Evolutionary conservation across 2,888 invertebrate genomes (phyloP).

Genomic region (Drymonia ruficornis): DNA sequence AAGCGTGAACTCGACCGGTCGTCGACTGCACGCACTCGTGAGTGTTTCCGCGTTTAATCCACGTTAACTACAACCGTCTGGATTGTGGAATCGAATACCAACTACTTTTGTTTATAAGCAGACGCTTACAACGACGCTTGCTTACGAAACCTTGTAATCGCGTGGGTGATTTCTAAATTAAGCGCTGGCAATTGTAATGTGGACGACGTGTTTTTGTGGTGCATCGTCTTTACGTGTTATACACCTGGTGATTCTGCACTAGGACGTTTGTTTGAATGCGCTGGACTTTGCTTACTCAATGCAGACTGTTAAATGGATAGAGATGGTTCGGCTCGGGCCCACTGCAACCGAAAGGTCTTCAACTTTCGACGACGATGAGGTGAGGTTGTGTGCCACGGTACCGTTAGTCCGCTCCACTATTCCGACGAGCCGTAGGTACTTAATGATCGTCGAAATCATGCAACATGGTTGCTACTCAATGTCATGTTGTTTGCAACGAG

Average conservation of each 20-base stretch:
- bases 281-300: constrained; percentile 53
- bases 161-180: constrained; percentile 74
- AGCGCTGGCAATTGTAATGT: constrained; percentile 64
- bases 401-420: constrained; percentile 41
- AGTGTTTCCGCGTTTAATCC: constrained; percentile 53
- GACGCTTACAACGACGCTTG: constrained; percentile 53
- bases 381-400: constrained; percentile 50
- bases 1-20: constrained; percentile 34
- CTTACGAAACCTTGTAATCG: constrained; percentile 70
- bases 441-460: constrained; percentile 6
- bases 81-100: constrained; percentile 47
- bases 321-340: constrained; percentile 76
- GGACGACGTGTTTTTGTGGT: constrained; percentile 54
- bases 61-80: constrained; percentile 51
- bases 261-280: constrained; percentile 39
- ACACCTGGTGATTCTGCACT: constrained; percentile 29
- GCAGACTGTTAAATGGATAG: constrained; percentile 80
- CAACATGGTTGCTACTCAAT: constrained; percentile 15
- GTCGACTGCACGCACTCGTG: constrained; percentile 36
- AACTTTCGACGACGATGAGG: constrained; percentile 72
- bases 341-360: constrained; percentile 58
- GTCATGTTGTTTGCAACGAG: constrained; percentile 16
- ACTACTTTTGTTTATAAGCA: constrained; percentile 71
- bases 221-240: constrained; percentile 42
- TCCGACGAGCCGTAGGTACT: not conserved